Evolutionary conservation across 2,888 invertebrate species (phyloP).

Genomic region (Thymelicus lineola): DNA sequence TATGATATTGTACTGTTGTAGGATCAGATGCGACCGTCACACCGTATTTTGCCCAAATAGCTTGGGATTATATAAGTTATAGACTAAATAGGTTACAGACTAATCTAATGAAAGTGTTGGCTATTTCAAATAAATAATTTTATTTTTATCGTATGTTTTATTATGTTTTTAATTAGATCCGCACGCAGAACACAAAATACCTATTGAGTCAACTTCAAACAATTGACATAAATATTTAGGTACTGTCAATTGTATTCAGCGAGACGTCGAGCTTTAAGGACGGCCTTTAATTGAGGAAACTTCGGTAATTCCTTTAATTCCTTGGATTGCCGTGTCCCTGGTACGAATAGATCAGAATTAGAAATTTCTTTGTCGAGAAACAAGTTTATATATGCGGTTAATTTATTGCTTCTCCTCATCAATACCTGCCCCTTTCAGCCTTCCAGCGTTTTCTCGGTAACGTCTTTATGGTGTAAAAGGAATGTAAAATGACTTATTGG

Average conservation of each 20-base stretch:
- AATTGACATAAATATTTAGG: not conserved
- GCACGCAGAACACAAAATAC: too few relatives aligned
- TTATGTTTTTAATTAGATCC: too few relatives aligned
- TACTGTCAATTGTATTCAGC: not conserved
- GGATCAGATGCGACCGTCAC: too few relatives aligned
- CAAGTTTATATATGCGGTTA: slow-evolving; percentile 59
- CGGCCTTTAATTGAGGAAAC: slow-evolving; percentile 59
- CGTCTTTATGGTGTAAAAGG: not conserved
- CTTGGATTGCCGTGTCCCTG: slow-evolving; percentile 53
- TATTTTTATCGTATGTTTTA: too few relatives aligned
- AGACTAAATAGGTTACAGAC: too few relatives aligned
- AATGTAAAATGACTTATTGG: not conserved
- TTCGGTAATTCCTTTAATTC: slow-evolving; percentile 71
- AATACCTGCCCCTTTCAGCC: slow-evolving; percentile 23
- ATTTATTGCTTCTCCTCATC: slow-evolving; percentile 53
- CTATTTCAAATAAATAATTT: too few relatives aligned
- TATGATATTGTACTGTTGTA: not conserved
- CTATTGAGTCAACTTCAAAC: not conserved
- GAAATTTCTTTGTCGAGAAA: slow-evolving; percentile 58
- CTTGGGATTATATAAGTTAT: too few relatives aligned
- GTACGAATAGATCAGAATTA: slow-evolving; percentile 70
- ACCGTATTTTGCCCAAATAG: too few relatives aligned
- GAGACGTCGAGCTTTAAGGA: not conserved
- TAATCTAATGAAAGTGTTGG: too few relatives aligned
- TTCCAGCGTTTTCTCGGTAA: not conserved